Evolutionary conservation across 2,888 invertebrate genomes (phyloP).

Genomic region (Athalia cordata): DNA sequence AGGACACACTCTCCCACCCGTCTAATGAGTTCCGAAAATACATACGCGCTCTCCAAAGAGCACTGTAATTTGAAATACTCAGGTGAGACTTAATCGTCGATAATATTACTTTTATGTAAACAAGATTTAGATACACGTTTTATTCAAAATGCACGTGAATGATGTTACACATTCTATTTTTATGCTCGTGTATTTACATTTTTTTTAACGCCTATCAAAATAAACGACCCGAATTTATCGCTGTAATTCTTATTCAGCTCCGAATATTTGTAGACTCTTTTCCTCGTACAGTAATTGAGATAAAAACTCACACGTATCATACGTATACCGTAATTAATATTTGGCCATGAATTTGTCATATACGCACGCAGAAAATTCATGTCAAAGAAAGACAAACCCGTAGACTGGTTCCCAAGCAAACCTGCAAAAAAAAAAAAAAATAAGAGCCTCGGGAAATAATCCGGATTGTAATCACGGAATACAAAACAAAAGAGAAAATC

Average conservation of each 20-base stretch:
- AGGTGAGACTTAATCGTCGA: slow-evolving; percentile 61
- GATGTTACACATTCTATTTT: too few species aligned
- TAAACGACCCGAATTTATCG: too few species aligned
- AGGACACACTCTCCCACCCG: slow-evolving; percentile 71
- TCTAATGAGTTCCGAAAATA: slow-evolving; percentile 72
- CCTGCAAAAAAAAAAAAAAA: background rate
- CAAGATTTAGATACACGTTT: too few species aligned
- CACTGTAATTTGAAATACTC: slow-evolving; percentile 70
- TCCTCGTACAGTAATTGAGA: too few species aligned
- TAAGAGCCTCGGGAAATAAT: background rate
- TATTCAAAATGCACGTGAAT: too few species aligned
- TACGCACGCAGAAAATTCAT: background rate
- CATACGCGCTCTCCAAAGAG: slow-evolving; percentile 71
- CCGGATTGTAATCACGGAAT: background rate
- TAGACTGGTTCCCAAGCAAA: slow-evolving; percentile 25
- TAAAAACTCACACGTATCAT: too few species aligned
- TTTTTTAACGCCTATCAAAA: too few species aligned
- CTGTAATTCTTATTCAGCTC: too few species aligned
- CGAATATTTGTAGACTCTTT: too few species aligned
- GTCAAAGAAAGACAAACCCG: slow-evolving; percentile 29
- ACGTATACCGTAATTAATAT: background rate
- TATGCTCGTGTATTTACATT: too few species aligned
- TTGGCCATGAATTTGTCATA: slow-evolving; percentile 4
- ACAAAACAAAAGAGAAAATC: background rate
- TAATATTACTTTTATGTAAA: too few species aligned